These are phyloP conservation scores for Whitmania pigra DNA, from an alignment of 1,140 invertebrate genomes.

Conservation along the genomic window DNA sequence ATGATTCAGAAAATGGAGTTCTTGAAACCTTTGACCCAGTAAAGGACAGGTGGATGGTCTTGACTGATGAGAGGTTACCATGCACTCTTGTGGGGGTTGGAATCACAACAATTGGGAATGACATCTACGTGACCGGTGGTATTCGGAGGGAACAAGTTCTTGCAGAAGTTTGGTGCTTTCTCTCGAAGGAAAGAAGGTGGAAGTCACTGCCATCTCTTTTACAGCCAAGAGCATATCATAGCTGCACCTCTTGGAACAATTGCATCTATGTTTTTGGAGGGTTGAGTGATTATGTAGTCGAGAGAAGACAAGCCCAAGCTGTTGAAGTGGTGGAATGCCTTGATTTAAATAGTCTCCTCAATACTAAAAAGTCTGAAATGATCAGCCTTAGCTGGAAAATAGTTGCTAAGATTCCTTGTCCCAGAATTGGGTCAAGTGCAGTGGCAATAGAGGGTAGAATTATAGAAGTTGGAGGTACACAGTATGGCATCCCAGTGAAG, in stretches of 20 bases:
- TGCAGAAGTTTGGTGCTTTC: constrained; percentile 37
- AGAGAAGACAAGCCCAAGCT: constrained; percentile 24
- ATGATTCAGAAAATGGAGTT: constrained; percentile 12
- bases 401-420: constrained; percentile 34
- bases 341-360: constrained; percentile 23
- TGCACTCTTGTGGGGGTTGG: constrained; percentile 33
- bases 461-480: constrained; percentile 37
- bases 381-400: constrained; percentile 28
- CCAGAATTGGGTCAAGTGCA: constrained; percentile 34
- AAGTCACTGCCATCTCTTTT: constrained; percentile 30
- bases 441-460: constrained; percentile 34
- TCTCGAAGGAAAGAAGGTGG: constrained; percentile 33
- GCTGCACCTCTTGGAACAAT: constrained; percentile 31
- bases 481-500: constrained; percentile 32
- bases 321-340: constrained; percentile 35
- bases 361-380: constrained; percentile 24
- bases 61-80: constrained; percentile 33
- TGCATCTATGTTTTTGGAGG: constrained; percentile 38
- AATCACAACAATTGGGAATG: constrained; percentile 33
- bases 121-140: constrained; percentile 38
- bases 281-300: constrained; percentile 30
- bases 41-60: constrained; percentile 35
- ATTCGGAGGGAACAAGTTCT: constrained; percentile 36
- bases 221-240: constrained; percentile 36
- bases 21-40: constrained; percentile 39